These are phyloP conservation scores for Saturnia japonica DNA, from an alignment of 2,888 invertebrate genomes.

Conservation along the genomic window DNA sequence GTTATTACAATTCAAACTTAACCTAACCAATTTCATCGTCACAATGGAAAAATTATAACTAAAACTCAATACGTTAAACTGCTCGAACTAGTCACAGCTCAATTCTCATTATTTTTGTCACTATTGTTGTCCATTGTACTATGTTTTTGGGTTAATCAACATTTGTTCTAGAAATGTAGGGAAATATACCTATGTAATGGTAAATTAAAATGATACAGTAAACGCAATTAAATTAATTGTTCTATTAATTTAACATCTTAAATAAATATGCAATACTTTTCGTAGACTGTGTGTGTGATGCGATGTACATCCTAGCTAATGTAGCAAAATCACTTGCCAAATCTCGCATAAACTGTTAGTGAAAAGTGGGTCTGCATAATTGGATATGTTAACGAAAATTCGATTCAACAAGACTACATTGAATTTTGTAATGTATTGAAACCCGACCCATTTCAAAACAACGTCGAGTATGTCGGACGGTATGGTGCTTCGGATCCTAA, in stretches of 20 bases:
- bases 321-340: not conserved
- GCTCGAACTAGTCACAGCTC: too few relatives aligned
- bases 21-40: too few relatives aligned
- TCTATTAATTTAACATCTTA: not conserved
- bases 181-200: too few relatives aligned
- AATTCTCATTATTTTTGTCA: too few relatives aligned
- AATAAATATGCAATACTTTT: not conserved
- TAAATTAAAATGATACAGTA: too few relatives aligned
- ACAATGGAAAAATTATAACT: too few relatives aligned
- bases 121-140: too few relatives aligned
- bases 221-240: too few relatives aligned
- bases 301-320: not conserved
- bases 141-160: too few relatives aligned
- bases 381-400: constrained; percentile 12
- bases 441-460: constrained; percentile 16
- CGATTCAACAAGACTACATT: not conserved
- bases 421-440: constrained; percentile 11
- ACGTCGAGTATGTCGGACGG: constrained; percentile 11
- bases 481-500: constrained; percentile 32
- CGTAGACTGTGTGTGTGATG: not conserved
- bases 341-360: not conserved
- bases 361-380: constrained; percentile 3
- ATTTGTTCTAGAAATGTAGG: too few relatives aligned
- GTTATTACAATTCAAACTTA: too few relatives aligned
- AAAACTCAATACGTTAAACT: too few relatives aligned